Percentiles rank a stretch among this genome's conserved stretches.
These are phyloP conservation scores for Alectoris magna DNA, from an alignment of 2,797 vertebrate genomes.

Conservation along the genomic window DNA sequence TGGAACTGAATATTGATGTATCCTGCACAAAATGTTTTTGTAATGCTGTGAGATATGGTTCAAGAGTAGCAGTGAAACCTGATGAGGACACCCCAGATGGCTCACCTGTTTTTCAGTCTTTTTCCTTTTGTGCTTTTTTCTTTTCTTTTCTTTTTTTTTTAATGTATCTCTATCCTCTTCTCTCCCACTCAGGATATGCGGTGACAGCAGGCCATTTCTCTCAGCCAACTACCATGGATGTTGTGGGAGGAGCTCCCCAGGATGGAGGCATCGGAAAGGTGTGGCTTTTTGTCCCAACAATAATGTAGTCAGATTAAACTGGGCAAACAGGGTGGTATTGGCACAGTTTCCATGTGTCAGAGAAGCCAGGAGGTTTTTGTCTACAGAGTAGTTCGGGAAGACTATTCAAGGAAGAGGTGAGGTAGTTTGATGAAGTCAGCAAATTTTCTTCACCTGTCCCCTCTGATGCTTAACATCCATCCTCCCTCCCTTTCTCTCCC, in stretches of 20 bases:
- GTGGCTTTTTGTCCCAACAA: conserved; percentile 33
- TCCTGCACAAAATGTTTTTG: background rate
- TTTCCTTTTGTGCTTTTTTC: background rate
- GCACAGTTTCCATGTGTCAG: background rate
- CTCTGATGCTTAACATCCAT: background rate
- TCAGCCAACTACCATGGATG: conserved; percentile 85
- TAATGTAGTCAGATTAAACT: background rate
- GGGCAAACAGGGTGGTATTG: background rate
- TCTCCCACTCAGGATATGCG: conserved; percentile 86
- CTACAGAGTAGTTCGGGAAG: background rate
- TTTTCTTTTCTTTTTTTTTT: background rate
- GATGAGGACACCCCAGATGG: background rate
- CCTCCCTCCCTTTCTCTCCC: background rate
- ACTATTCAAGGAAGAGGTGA: background rate
- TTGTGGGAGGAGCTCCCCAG: conserved; percentile 95
- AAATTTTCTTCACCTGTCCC: background rate
- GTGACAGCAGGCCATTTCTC: conserved; percentile 97
- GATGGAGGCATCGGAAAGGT: conserved; percentile 94
- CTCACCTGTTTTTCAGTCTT: background rate
- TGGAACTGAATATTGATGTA: background rate
- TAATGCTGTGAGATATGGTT: background rate
- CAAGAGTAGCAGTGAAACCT: background rate
- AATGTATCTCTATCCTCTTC: background rate
- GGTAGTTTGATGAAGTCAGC: background rate
- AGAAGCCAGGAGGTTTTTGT: background rate